Conservation (phyloP, 2,113 vertebrate species). For the Chaetorhynchus papuensis region DNA sequence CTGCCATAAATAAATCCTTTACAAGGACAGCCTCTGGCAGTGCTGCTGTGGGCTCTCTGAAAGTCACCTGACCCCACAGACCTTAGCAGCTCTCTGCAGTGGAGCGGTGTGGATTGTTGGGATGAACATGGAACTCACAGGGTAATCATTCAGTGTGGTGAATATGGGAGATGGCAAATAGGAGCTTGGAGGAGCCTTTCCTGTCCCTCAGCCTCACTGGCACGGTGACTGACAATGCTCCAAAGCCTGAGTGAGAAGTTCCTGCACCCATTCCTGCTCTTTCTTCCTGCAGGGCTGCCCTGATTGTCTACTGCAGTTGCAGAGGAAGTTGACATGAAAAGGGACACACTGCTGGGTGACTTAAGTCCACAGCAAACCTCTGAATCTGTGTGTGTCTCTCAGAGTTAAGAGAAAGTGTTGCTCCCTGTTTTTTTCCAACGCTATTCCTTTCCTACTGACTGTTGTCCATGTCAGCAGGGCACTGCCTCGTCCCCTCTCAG, state of each 20-base stretch:
- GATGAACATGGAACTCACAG: background rate
- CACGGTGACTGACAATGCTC: background rate
- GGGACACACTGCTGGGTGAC: background rate
- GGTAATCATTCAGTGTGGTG: background rate
- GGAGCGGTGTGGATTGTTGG: background rate
- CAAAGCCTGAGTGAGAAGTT: background rate
- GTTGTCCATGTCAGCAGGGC: background rate
- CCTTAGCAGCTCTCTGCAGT: background rate
- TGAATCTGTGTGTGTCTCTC: background rate
- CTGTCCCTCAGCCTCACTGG: background rate
- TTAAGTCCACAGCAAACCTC: background rate
- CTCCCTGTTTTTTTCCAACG: background rate
- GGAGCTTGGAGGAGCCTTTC: background rate
- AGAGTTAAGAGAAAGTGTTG: background rate
- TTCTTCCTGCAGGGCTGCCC: background rate
- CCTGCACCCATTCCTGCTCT: background rate
- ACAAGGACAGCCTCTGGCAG: background rate
- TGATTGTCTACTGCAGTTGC: background rate
- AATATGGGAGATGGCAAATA: rapidly evolving
- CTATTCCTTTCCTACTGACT: background rate
- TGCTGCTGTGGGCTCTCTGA: background rate
- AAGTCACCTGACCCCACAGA: background rate
- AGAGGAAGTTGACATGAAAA: background rate
- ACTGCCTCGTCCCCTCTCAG: background rate
- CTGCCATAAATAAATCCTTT: background rate